These are phyloP conservation scores for Nannospalax galili DNA, from an alignment of 2,113 vertebrate species.

Conservation along the genomic window DNA sequence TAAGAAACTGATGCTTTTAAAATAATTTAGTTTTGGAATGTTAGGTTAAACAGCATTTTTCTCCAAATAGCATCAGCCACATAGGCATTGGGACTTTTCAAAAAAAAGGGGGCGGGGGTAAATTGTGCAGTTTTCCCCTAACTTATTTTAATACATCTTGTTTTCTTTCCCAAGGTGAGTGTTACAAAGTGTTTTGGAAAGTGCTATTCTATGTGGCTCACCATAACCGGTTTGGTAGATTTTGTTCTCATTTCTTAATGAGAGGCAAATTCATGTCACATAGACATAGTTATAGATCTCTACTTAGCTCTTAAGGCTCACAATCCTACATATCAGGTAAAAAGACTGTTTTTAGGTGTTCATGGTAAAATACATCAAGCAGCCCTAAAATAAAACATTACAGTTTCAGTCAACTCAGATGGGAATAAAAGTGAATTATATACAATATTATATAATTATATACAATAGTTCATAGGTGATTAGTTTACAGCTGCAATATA, in stretches of 20 bases:
- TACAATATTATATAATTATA: neutral
- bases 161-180: neutral
- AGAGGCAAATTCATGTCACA: slow-evolving; percentile 46
- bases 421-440: neutral
- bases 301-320: neutral
- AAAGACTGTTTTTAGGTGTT: neutral
- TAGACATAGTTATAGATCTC: slow-evolving; percentile 30
- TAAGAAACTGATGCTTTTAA: neutral
- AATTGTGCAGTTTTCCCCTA: neutral
- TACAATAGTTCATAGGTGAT: neutral
- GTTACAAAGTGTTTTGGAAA: neutral
- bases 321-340: neutral
- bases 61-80: neutral
- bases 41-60: neutral
- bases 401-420: slow-evolving; percentile 14
- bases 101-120: neutral
- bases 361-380: neutral
- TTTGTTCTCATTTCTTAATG: slow-evolving; percentile 46
- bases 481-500: neutral
- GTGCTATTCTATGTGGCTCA: slow-evolving; percentile 27
- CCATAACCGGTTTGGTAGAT: neutral
- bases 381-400: slow-evolving; percentile 51
- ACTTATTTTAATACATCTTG: neutral
- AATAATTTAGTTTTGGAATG: neutral
- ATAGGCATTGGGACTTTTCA: neutral